Percentiles rank a stretch among this genome's conserved stretches.
Conservation (phyloP, 2,888 invertebrate species). For the Acrobasis consociella region DNA sequence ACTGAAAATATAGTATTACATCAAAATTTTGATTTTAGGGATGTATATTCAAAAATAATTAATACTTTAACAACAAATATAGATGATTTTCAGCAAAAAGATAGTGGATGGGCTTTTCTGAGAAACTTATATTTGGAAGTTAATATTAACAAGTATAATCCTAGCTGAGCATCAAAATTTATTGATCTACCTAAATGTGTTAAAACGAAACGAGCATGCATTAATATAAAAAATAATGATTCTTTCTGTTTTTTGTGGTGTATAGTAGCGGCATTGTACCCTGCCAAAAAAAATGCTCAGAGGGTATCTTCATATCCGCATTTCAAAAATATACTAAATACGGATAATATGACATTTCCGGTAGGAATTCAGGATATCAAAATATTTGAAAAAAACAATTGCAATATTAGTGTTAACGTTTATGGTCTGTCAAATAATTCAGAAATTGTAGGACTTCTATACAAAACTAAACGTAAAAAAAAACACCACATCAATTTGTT, state of each 20-base stretch:
- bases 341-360: constrained; percentile 35
- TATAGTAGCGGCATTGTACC: constrained; percentile 38
- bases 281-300: constrained; percentile 30
- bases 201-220: constrained; percentile 35
- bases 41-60: neutral
- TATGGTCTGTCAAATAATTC: neutral
- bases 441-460: constrained; percentile 3
- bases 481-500: constrained; percentile 4
- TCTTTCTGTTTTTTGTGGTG: constrained; percentile 35
- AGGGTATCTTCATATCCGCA: constrained; percentile 27
- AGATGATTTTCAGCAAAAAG: constrained; percentile 36
- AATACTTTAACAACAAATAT: constrained; percentile 29
- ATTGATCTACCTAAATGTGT: constrained; percentile 36
- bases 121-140: constrained; percentile 31
- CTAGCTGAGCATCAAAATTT: constrained; percentile 32
- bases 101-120: constrained; percentile 36
- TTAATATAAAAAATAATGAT: constrained; percentile 39
- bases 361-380: constrained; percentile 36
- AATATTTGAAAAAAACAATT: constrained; percentile 15
- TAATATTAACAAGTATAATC: constrained; percentile 37
- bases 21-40: neutral
- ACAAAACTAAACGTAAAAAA: constrained; percentile 6
- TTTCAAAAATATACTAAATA: constrained; percentile 35
- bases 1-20: neutral
- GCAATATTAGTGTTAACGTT: neutral